Evolutionary conservation across 1,140 invertebrate species (phyloP).

Genomic region (Brachionus paranguensis): DNA sequence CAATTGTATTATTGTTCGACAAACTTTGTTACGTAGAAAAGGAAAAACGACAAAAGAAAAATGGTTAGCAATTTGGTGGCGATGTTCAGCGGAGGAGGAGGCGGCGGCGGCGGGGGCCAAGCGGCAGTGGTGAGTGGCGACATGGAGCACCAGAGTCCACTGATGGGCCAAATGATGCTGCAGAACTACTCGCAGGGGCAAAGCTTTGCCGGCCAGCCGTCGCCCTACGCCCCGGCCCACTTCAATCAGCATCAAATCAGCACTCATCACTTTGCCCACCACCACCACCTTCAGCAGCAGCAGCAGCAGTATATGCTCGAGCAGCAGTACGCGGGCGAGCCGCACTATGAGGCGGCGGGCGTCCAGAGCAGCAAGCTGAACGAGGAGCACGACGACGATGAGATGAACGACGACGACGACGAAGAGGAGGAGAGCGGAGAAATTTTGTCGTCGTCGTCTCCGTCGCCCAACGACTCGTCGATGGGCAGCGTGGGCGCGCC

Average conservation of each 20-base stretch:
- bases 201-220: neutral
- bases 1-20: neutral
- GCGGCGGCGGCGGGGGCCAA: neutral
- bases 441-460: neutral
- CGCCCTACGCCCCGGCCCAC: neutral
- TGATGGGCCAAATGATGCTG: constrained; percentile 16
- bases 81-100: constrained; percentile 2
- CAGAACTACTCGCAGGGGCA: neutral
- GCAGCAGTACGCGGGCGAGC: neutral
- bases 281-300: neutral
- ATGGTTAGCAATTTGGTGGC: constrained; percentile 40
- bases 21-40: neutral
- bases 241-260: neutral
- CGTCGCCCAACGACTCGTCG: constrained; percentile 32
- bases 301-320: neutral
- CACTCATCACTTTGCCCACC: neutral
- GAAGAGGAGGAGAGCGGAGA: constrained; percentile 19
- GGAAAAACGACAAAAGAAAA: neutral
- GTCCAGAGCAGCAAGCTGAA: neutral
- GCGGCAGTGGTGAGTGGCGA: neutral
- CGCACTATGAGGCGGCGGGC: neutral
- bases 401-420: constrained; percentile 9
- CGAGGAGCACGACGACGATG: neutral
- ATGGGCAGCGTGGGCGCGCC: constrained; percentile 14
- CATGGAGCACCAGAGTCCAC: neutral